Percentiles rank a stretch among this genome's conserved stretches.
Conservation (phyloP, 2,113 vertebrate genomes). For the Psilopogon haemacephalus region DNA sequence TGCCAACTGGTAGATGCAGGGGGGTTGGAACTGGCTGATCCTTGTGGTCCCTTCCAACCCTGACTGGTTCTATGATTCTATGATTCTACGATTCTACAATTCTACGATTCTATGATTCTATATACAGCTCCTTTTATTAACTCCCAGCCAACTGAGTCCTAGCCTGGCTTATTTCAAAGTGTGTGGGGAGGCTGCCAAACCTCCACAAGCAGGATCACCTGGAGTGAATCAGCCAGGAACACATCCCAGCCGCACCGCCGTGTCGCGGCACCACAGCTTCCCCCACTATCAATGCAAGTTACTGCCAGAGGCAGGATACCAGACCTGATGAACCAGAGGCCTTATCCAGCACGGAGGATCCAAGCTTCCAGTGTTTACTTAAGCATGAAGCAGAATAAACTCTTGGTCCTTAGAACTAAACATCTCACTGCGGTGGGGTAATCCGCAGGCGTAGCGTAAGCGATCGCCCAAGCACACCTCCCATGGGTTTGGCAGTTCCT, state of each 20-base stretch:
- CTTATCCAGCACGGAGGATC: constrained; percentile 45
- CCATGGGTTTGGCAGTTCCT: constrained; percentile 33
- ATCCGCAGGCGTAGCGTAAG: constrained; percentile 48
- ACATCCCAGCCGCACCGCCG: neutral
- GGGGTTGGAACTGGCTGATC: too few relatives aligned
- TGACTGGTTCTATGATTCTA: too few relatives aligned
- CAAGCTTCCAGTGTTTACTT: constrained; percentile 65
- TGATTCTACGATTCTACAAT: too few relatives aligned
- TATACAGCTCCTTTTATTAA: too few relatives aligned
- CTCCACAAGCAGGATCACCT: too few relatives aligned
- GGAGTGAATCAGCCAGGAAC: too few relatives aligned
- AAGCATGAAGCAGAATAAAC: constrained; percentile 69
- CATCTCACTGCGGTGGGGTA: constrained; percentile 62
- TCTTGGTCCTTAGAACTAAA: constrained; percentile 65
- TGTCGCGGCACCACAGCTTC: neutral
- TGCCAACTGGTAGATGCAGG: too few relatives aligned
- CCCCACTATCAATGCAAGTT: constrained; percentile 28
- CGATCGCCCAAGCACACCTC: constrained; percentile 64
- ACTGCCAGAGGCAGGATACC: constrained; percentile 41
- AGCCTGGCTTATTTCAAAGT: too few relatives aligned
- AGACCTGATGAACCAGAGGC: constrained; percentile 32
- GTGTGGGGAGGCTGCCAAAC: too few relatives aligned
- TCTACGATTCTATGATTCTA: too few relatives aligned
- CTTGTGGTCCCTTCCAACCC: too few relatives aligned
- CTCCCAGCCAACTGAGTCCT: too few relatives aligned